Evolutionary conservation across 1,140 invertebrate genomes (phyloP).

Genomic region (Leptinotarsa defecta): DNA sequence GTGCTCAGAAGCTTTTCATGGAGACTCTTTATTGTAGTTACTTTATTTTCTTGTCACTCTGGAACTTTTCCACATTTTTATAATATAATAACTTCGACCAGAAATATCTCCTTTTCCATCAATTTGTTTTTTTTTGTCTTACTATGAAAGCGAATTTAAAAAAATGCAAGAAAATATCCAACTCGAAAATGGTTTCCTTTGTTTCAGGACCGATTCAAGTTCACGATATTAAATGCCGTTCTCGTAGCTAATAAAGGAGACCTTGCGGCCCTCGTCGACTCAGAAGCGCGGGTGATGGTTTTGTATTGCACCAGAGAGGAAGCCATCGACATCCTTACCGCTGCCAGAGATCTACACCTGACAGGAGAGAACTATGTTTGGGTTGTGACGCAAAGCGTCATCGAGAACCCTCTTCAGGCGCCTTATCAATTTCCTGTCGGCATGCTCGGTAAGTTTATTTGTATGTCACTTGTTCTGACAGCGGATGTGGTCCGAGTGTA

Average conservation of each 20-base stretch:
- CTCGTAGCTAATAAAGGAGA: slow-evolving; percentile 72
- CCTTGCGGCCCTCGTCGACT: slow-evolving; percentile 77
- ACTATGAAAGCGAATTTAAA: too few species aligned
- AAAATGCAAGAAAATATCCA: too few species aligned
- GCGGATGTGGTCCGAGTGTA: too few species aligned
- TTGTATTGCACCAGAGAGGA: slow-evolving; percentile 89
- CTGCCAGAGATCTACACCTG: slow-evolving; percentile 80
- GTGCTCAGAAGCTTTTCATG: too few species aligned
- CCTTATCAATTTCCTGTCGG: slow-evolving; percentile 86
- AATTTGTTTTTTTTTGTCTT: too few species aligned
- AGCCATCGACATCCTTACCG: slow-evolving; percentile 80
- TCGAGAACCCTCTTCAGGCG: slow-evolving; percentile 74
- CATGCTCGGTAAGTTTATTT: slow-evolving; percentile 79
- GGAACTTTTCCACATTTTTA: too few species aligned
- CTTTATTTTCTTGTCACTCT: too few species aligned
- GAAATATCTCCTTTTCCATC: too few species aligned
- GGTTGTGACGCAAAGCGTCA: slow-evolving; percentile 95
- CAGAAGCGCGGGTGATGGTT: slow-evolving; percentile 91
- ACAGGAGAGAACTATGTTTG: slow-evolving; percentile 95
- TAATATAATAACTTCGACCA: too few species aligned
- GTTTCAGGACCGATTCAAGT: slow-evolving; percentile 81
- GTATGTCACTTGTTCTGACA: too few species aligned
- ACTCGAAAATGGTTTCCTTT: neutral
- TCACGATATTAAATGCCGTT: slow-evolving; percentile 84
- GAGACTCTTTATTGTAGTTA: too few species aligned